Base-by-base conservation (phyloP, 2,113 vertebrate species). In the Anguilla japonica region DNA sequence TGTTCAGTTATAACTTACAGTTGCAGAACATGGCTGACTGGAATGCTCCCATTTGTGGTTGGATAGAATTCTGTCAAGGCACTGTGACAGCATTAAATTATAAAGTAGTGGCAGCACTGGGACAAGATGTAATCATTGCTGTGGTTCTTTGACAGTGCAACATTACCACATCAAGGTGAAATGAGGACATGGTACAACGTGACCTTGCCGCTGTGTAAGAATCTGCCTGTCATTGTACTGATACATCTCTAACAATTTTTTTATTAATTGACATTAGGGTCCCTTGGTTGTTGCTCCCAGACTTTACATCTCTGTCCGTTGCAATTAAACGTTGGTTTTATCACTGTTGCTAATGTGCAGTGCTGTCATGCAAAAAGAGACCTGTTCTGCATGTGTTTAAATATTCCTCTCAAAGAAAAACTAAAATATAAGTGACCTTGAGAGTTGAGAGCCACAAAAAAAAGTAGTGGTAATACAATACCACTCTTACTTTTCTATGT, bases 121-220 rank as follows among this genome's bases (percentile, higher is more conserved):
- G 26, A 75, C 71, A 75, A 75, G n/a, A 40, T 86, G 41, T 63
- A 82, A 71, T 84, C 82, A 82, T 85, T 57, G 43, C 86, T 26
- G 56, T 86, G 79, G 63, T 71, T 56, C 43, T 83, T 81, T 85
- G 67, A 26, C 71, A 75, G 71, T 34, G 9, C n/a, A 75, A 14
- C 71, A 75, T 75, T 13, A n/a, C 71, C 71, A 75, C 71, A 75
- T 29, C 71, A 75, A 75, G 71, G n/a, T 75, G 71, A 75, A 67
- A 75, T 75, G 4, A 75, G 71, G 71, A 34, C 71, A 34, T 34
- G 71, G 13, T 75, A 26, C n/a, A 75, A 75, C 8, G 26, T 75
- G n/a, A 75, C 71, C 60, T 67, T 67, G 8, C 3, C 5, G 60
- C 60, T 29, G 71, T 75, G n/a, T 26, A 75, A 3, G 71, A 75